phyloP scores from a whole-genome alignment of 2,797 vertebrate species.

The Epinephelus coioides region DNA sequence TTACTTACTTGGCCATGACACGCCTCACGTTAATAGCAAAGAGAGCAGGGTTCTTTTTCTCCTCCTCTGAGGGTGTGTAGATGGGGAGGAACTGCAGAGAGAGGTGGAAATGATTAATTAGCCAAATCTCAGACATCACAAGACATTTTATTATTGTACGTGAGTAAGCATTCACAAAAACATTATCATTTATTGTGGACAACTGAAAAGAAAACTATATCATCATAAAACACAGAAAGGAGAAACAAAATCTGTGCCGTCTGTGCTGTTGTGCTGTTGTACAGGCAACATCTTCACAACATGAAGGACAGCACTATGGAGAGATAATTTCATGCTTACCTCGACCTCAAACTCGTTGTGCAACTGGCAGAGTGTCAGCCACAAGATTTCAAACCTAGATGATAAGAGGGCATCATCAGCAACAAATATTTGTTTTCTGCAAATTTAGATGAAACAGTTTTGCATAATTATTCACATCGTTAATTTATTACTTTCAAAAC shows the following conservation, averaged over 20 bases:
- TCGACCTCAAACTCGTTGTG: constrained; percentile 97
- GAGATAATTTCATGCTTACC: constrained; percentile 81
- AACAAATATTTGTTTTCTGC: background rate
- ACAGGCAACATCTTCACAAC: background rate
- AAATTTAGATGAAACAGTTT: too few species aligned
- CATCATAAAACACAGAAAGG: background rate
- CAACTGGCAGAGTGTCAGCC: constrained; percentile 97
- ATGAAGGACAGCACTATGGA: background rate
- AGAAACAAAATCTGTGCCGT: background rate
- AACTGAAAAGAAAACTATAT: background rate
- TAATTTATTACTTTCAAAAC: background rate
- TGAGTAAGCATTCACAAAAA: background rate
- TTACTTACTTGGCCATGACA: constrained; percentile 95
- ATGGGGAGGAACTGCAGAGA: constrained; percentile 93
- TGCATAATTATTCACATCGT: background rate
- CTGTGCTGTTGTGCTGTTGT: background rate
- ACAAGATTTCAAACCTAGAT: constrained; percentile 94
- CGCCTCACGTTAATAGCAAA: constrained; percentile 95
- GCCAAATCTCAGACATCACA: background rate
- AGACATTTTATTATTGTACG: too few species aligned
- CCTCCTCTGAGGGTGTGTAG: constrained; percentile 95
- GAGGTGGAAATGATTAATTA: background rate
- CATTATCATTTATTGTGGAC: background rate
- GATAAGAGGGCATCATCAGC: constrained; percentile 14
- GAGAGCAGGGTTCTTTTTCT: constrained; percentile 92